Percentiles rank a stretch among this genome's conserved stretches.
Conservation (phyloP, 1,140 invertebrate species). For the Vanessa tameamea region DNA sequence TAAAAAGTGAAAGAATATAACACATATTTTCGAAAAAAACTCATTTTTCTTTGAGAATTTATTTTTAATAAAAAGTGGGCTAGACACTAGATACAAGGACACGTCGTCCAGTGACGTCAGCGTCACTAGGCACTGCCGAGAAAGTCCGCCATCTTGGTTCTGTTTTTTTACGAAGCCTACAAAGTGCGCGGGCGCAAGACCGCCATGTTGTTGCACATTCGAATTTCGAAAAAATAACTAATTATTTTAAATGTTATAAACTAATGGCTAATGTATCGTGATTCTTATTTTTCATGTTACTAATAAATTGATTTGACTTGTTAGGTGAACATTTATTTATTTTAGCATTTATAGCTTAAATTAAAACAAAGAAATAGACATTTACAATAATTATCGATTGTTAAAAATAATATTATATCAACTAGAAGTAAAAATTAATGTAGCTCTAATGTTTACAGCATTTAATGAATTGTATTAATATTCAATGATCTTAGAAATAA, state of each 20-base stretch:
- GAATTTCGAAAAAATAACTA: constrained; percentile 22
- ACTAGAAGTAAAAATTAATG: too few relatives aligned
- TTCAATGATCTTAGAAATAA: too few relatives aligned
- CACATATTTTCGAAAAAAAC: constrained; percentile 22
- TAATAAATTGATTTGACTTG: too few relatives aligned
- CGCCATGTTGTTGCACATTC: constrained; percentile 53
- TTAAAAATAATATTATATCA: too few relatives aligned
- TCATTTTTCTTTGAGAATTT: constrained; percentile 35
- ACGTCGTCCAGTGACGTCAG: constrained; percentile 78
- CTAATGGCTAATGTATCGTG: not conserved
- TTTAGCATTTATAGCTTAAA: too few relatives aligned
- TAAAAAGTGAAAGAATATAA: not conserved
- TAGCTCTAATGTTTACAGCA: too few relatives aligned
- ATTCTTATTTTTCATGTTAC: too few relatives aligned
- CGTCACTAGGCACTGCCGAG: constrained; percentile 73
- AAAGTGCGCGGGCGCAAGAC: constrained; percentile 62
- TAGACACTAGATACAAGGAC: constrained; percentile 69
- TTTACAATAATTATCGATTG: too few relatives aligned
- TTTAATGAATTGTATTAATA: too few relatives aligned
- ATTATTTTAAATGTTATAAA: not conserved
- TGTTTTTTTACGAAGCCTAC: constrained; percentile 74
- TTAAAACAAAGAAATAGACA: too few relatives aligned
- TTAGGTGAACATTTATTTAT: too few relatives aligned
- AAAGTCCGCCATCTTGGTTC: constrained; percentile 76
- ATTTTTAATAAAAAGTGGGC: constrained; percentile 49